phyloP scores from a whole-genome alignment of 2,113 vertebrate genomes.

The Mus pahari region DNA sequence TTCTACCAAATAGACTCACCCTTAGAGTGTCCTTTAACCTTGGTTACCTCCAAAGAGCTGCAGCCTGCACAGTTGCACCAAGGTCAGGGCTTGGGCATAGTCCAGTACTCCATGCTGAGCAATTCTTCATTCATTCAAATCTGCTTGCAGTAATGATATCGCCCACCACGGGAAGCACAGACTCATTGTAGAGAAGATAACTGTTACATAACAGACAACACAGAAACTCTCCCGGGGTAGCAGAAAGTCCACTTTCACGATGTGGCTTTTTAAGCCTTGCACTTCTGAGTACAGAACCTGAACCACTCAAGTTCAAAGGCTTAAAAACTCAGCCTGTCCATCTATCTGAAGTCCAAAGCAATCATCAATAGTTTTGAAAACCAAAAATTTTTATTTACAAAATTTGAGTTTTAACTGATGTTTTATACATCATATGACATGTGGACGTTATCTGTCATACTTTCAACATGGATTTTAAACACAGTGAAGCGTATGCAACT shows the following conservation, averaged over 20 bases:
- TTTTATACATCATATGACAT: slow-evolving; percentile 64
- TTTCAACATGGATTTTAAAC: slow-evolving; percentile 44
- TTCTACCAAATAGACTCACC: not conserved
- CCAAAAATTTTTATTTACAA: slow-evolving; percentile 83
- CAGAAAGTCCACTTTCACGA: not conserved
- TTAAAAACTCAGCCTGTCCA: not conserved
- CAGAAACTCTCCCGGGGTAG: not conserved
- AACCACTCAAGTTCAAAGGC: not conserved
- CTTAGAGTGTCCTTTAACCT: not conserved
- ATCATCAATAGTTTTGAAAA: slow-evolving; percentile 66
- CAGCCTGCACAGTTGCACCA: not conserved
- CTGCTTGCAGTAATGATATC: too few species aligned
- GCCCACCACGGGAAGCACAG: not conserved
- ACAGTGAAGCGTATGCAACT: not conserved
- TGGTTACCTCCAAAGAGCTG: not conserved
- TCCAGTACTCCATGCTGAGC: not conserved
- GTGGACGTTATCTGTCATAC: slow-evolving; percentile 57
- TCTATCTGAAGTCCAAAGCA: slow-evolving; percentile 48
- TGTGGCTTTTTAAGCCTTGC: not conserved
- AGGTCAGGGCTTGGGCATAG: not conserved
- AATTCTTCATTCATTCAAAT: not conserved
- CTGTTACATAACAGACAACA: not conserved
- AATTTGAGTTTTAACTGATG: slow-evolving; percentile 82
- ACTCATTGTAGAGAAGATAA: not conserved
- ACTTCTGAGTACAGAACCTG: not conserved